Conservation (phyloP, 2,888 invertebrate genomes). For the Agrenia bidenticulata region DNA sequence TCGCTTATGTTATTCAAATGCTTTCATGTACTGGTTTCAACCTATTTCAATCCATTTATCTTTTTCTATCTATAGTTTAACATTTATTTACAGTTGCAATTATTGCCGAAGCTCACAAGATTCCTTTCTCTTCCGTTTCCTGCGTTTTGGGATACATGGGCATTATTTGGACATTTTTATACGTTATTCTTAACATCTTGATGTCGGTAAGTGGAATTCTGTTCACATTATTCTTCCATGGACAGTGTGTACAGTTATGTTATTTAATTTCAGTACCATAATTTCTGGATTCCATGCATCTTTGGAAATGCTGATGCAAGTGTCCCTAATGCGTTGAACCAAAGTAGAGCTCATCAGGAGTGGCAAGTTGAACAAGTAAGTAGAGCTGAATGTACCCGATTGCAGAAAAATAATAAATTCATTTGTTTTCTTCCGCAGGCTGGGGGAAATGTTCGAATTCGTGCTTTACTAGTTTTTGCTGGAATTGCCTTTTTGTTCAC, state of each 20-base stretch:
- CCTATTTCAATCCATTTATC: no score
- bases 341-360: no score
- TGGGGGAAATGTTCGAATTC: background rate
- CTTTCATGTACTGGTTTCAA: no score
- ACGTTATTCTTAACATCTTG: background rate
- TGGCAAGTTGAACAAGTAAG: no score
- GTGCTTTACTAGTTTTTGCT: background rate
- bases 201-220: background rate
- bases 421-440: background rate
- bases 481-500: background rate
- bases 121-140: slow-evolving; percentile 4
- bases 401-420: no score
- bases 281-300: slow-evolving; percentile 6
- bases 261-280: background rate
- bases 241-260: no score
- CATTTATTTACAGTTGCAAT: background rate
- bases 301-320: background rate
- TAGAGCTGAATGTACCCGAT: no score
- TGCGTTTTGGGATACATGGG: slow-evolving; percentile 7
- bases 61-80: no score
- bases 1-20: no score
- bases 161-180: background rate
- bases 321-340: no score
- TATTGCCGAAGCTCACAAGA: background rate
- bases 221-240: background rate